Percentiles rank a stretch among this genome's conserved stretches.
Evolutionary conservation across 1,140 invertebrate species (phyloP).

Genomic region (Leguminivora glycinivorella): DNA sequence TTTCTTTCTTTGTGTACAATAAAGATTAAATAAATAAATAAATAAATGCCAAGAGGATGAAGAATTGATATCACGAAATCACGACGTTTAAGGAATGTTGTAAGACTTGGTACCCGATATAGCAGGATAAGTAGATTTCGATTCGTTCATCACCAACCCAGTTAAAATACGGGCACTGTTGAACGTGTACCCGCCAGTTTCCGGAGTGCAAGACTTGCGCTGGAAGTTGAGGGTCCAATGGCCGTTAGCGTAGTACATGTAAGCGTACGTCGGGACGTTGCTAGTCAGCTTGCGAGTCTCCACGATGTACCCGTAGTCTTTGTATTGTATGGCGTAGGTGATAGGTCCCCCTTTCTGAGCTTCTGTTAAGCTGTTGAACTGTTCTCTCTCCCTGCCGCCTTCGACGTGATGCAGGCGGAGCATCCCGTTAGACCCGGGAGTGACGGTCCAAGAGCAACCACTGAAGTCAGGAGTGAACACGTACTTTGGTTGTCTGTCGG

Average conservation of each 20-base stretch:
- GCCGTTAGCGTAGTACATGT: constrained; percentile 7
- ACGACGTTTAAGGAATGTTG: constrained; percentile 5
- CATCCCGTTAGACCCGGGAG: background rate
- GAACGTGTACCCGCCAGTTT: constrained; percentile 12
- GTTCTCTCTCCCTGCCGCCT: background rate
- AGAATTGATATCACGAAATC: no score
- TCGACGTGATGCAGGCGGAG: constrained; percentile 7
- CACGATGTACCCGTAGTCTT: constrained; percentile 5
- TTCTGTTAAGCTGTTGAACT: constrained; percentile 7
- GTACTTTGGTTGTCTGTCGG: background rate
- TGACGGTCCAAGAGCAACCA: constrained; percentile 16
- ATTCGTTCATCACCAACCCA: background rate
- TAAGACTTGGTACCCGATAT: constrained; percentile 17
- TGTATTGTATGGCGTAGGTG: constrained; percentile 14
- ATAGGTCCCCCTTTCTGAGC: constrained; percentile 3
- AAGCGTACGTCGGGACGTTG: background rate
- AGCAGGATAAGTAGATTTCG: constrained; percentile 2
- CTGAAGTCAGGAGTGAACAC: constrained; percentile 20
- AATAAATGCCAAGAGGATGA: no score
- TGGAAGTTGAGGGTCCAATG: constrained; percentile 7
- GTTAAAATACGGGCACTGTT: background rate
- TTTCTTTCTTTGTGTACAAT: no score
- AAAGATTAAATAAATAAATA: no score
- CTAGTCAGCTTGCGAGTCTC: background rate
- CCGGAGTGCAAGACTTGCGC: background rate